A percentile compares a stretch with the other conserved stretches of the same genome.
Evolutionary conservation across 1,140 invertebrate species (phyloP).

Genomic region (Colletes latitarsis): DNA sequence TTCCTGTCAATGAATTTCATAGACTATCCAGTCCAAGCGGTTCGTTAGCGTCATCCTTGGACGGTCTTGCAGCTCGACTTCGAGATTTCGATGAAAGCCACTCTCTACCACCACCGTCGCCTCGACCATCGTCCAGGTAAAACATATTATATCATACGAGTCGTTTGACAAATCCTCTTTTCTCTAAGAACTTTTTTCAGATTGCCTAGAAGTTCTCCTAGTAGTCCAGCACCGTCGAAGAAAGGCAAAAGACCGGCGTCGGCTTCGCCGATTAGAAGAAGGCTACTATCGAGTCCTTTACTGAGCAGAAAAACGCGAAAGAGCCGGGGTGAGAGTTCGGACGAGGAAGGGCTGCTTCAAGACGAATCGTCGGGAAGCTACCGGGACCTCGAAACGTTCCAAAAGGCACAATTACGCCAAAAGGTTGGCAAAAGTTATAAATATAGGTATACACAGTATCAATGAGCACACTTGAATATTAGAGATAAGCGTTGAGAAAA

Average conservation of each 20-base stretch:
- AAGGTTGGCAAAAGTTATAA: conserved; percentile 85
- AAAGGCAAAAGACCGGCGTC: conserved; percentile 88
- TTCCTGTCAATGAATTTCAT: too few species aligned
- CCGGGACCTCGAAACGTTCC: conserved; percentile 95
- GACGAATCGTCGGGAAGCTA: conserved; percentile 87
- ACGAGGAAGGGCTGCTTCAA: conserved; percentile 88
- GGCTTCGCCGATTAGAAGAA: conserved; percentile 88
- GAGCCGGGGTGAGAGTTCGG: conserved; percentile 91
- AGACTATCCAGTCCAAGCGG: conserved; percentile 72
- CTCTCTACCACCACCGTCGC: conserved; percentile 78
- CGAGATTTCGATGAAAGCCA: conserved; percentile 78
- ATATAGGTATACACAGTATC: neutral
- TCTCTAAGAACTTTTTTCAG: conserved; percentile 65
- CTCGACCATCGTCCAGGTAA: conserved; percentile 75
- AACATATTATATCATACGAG: neutral
- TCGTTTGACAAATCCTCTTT: neutral
- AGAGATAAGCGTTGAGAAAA: neutral
- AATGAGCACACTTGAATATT: neutral
- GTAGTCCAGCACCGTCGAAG: conserved; percentile 87
- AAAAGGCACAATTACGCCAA: conserved; percentile 95
- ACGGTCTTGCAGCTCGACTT: conserved; percentile 75
- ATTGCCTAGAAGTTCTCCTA: conserved; percentile 86
- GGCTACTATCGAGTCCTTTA: conserved; percentile 90
- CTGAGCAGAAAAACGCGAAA: conserved; percentile 88
- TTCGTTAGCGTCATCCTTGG: conserved; percentile 76